These are phyloP conservation scores for Coendou prehensilis DNA, from an alignment of 2,797 vertebrate genomes.

Conservation along the genomic window DNA sequence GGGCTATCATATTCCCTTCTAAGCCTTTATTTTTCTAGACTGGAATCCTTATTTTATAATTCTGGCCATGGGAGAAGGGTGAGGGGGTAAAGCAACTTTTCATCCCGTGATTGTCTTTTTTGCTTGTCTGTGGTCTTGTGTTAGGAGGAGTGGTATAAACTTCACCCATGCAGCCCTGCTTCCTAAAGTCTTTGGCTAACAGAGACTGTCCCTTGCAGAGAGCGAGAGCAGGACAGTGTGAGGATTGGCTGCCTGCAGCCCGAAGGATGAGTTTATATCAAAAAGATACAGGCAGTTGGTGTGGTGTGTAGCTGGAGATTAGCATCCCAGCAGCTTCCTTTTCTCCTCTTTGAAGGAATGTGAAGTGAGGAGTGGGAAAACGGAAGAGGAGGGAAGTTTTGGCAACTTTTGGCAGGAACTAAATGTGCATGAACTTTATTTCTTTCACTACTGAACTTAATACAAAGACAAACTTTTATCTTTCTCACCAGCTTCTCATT, in stretches of 20 bases:
- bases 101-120: not conserved
- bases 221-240: not conserved
- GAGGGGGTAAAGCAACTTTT: not conserved
- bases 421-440: not conserved
- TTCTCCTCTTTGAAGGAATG: not conserved
- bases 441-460: not conserved
- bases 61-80: not conserved
- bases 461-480: not conserved
- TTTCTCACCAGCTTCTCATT: not conserved
- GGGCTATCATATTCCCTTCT: not conserved
- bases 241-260: not conserved
- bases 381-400: not conserved
- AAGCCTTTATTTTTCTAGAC: not conserved
- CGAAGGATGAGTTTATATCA: not conserved
- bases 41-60: not conserved
- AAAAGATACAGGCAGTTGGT: not conserved
- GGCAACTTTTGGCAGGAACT: not conserved
- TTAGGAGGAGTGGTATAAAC: not conserved
- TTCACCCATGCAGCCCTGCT: fast-evolving
- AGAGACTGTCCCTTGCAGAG: not conserved
- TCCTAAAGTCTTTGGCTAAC: not conserved
- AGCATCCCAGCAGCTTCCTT: no score
- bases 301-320: not conserved
- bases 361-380: not conserved
- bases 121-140: not conserved